Percentiles rank a stretch among this genome's conserved stretches.
phyloP scores from a whole-genome alignment of 2,113 vertebrate genomes.

The Butastur rufipennis region DNA sequence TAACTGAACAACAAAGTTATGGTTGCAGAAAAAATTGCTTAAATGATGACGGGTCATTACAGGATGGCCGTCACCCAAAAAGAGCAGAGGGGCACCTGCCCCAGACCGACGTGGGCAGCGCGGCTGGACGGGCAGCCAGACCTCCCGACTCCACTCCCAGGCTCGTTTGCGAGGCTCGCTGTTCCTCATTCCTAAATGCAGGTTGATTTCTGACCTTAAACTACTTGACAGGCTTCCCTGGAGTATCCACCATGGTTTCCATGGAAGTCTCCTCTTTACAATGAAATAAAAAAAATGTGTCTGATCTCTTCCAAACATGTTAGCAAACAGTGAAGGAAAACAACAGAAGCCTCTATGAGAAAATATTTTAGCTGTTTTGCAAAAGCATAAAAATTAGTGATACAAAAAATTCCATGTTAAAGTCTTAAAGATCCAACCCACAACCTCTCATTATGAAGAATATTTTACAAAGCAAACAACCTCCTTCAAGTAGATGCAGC shows the following conservation, averaged over 20 bases:
- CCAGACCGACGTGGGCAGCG: accelerated
- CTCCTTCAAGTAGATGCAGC: neutral
- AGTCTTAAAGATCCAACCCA: neutral
- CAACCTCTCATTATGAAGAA: neutral
- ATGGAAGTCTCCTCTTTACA: neutral
- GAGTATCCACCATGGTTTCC: neutral
- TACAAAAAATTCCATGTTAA: neutral
- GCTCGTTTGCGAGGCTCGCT: neutral
- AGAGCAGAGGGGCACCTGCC: neutral
- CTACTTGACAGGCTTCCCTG: neutral
- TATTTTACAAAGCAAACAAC: neutral
- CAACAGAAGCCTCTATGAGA: neutral
- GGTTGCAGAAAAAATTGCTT: neutral
- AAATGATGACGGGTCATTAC: neutral
- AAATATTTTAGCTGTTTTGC: neutral
- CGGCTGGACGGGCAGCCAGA: neutral
- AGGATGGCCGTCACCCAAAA: accelerated
- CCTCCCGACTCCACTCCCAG: accelerated
- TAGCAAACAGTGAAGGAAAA: neutral
- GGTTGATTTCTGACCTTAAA: neutral
- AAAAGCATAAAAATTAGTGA: neutral
- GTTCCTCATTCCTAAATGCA: neutral
- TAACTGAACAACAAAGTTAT: accelerated
- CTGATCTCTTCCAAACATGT: neutral
- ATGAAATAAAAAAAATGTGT: neutral